Conservation (phyloP, 2,797 vertebrate genomes). For the Eulemur mongoz region DNA sequence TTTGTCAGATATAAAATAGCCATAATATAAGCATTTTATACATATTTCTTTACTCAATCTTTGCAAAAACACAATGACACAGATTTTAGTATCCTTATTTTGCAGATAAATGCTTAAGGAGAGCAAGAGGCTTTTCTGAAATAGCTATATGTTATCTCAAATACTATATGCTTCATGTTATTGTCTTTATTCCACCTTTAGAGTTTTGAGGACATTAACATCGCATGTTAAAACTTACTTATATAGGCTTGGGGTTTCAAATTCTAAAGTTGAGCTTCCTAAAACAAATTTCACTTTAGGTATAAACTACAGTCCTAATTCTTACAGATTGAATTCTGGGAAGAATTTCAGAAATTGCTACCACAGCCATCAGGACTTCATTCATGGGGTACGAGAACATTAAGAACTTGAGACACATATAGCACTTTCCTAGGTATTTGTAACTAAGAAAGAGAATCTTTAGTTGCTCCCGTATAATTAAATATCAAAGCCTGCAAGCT, state of each 20-base stretch:
- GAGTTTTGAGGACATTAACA: neutral
- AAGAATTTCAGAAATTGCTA: neutral
- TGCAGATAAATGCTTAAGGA: neutral
- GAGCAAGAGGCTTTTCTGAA: neutral
- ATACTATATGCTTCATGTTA: neutral
- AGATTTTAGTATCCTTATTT: neutral
- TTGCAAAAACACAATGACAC: neutral
- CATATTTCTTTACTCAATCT: neutral
- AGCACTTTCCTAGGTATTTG: neutral
- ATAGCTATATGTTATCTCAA: neutral
- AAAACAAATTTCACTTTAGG: neutral
- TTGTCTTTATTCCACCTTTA: neutral
- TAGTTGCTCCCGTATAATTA: neutral
- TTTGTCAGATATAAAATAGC: neutral
- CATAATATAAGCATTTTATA: neutral
- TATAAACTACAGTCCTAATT: neutral
- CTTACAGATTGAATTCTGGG: neutral
- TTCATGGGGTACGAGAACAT: neutral
- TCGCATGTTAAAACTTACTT: neutral
- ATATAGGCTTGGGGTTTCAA: neutral
- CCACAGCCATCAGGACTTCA: neutral
- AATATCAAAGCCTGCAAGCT: neutral
- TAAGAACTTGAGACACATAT: neutral
- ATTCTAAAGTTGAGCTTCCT: neutral
- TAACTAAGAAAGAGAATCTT: neutral